A percentile compares a stretch with the other conserved stretches of the same genome.
phyloP scores from a whole-genome alignment of 2,888 invertebrate species.

The Lepidonotus clava region DNA sequence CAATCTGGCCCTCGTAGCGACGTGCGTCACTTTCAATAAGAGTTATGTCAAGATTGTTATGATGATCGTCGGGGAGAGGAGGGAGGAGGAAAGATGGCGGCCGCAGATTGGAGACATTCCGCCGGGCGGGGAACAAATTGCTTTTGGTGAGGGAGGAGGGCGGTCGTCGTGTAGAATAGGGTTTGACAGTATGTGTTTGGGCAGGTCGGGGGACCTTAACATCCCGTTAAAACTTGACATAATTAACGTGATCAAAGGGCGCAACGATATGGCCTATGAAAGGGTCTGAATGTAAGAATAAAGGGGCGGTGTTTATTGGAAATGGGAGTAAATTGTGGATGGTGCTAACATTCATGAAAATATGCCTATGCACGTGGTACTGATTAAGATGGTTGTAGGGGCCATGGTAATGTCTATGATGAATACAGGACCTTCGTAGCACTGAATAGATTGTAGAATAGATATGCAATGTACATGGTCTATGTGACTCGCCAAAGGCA shows the following conservation, averaged over 20 bases:
- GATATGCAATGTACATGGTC: too few species aligned
- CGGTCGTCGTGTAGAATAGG: not conserved
- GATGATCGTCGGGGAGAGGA: not conserved
- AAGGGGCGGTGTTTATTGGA: too few species aligned
- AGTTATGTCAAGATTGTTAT: conserved; percentile 43
- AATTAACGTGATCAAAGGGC: conserved; percentile 31
- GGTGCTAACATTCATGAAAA: too few species aligned
- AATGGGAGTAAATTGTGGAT: too few species aligned
- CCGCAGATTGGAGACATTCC: not conserved
- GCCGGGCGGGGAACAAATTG: not conserved
- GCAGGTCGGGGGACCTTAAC: not conserved
- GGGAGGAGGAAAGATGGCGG: not conserved
- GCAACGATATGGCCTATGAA: too few species aligned
- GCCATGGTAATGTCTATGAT: too few species aligned
- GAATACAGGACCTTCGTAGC: too few species aligned
- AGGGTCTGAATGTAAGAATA: too few species aligned
- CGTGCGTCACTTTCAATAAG: conserved; percentile 47
- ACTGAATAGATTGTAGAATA: too few species aligned
- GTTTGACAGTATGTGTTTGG: conserved; percentile 5
- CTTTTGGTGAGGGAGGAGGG: not conserved
- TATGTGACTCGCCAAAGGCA: too few species aligned
- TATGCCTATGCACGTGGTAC: too few species aligned
- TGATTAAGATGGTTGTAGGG: too few species aligned
- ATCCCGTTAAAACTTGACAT: not conserved
- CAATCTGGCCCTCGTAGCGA: conserved; percentile 8